Percentiles rank a stretch among this genome's conserved stretches.
phyloP scores from a whole-genome alignment of 2,113 vertebrate genomes.

The Apteryx mantelli region DNA sequence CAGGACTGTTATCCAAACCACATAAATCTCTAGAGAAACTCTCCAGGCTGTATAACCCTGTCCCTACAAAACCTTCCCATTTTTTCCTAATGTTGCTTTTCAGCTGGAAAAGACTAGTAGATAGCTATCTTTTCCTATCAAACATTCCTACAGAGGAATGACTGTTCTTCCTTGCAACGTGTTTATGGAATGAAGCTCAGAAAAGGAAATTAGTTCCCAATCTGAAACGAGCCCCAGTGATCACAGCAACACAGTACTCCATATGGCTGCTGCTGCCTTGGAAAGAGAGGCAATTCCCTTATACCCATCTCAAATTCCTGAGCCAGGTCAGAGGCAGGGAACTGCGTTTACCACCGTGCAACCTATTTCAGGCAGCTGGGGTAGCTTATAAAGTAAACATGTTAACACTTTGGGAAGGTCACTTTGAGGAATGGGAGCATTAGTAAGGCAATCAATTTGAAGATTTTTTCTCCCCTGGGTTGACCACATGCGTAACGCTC shows the following conservation, averaged over 20 bases:
- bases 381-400: constrained; percentile 33
- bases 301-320: constrained; percentile 34
- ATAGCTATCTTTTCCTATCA: neutral
- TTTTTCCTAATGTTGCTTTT: neutral
- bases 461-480: neutral
- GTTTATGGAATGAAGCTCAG: neutral
- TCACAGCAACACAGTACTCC: neutral
- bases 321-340: neutral
- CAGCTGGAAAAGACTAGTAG: neutral
- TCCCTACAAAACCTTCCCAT: constrained; percentile 12
- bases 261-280: neutral
- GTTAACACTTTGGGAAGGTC: constrained; percentile 46
- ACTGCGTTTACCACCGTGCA: neutral
- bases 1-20: constrained; percentile 44
- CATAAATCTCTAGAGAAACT: constrained; percentile 49
- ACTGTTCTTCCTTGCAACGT: neutral
- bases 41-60: neutral
- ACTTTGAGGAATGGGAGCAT: constrained; percentile 6
- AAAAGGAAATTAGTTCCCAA: neutral
- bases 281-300: neutral
- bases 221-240: neutral
- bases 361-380: constrained; percentile 10
- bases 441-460: constrained; percentile 31
- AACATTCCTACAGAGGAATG: neutral
- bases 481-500: neutral